phyloP scores from a whole-genome alignment of 2,113 vertebrate species.

The Megaptera novaeangliae region DNA sequence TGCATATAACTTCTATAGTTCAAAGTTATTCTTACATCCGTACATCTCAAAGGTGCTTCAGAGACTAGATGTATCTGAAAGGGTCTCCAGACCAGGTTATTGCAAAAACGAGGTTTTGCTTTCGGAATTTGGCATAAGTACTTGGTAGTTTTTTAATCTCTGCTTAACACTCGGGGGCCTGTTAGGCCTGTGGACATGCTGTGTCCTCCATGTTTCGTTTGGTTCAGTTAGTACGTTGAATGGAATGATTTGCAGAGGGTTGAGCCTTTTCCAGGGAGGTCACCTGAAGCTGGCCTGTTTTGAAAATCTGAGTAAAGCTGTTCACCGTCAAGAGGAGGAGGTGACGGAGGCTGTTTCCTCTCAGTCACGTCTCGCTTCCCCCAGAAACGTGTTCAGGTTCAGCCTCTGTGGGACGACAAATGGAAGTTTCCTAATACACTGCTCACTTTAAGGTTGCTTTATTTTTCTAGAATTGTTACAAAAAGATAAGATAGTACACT shows the following conservation, averaged over 20 bases:
- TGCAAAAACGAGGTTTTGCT: conserved; percentile 51
- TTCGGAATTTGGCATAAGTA: conserved; percentile 61
- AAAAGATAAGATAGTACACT: not conserved
- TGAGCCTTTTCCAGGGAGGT: not conserved
- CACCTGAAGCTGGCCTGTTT: not conserved
- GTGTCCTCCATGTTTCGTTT: not conserved
- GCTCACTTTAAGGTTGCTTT: conserved; percentile 39
- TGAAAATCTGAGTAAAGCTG: not conserved
- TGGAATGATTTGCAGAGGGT: not conserved
- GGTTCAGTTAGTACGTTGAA: not conserved
- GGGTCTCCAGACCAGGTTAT: conserved; percentile 54
- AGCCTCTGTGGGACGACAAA: not conserved
- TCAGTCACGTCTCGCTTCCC: not conserved
- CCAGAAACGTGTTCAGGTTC: not conserved
- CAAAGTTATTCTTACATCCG: conserved; percentile 79
- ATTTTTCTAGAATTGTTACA: conserved; percentile 30
- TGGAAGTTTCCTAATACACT: conserved; percentile 43
- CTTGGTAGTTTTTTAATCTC: conserved; percentile 28
- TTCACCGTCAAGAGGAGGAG: not conserved
- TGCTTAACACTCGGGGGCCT: conserved; percentile 20
- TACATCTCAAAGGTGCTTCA: conserved; percentile 81
- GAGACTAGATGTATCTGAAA: conserved; percentile 59
- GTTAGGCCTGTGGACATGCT: not conserved
- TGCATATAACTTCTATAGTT: conserved; percentile 80
- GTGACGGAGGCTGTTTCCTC: not conserved